Evolutionary conservation across 1,140 invertebrate genomes (phyloP), one percentile per base, ranked within the genome.

Genomic region (Drosophila insularis): DNA sequence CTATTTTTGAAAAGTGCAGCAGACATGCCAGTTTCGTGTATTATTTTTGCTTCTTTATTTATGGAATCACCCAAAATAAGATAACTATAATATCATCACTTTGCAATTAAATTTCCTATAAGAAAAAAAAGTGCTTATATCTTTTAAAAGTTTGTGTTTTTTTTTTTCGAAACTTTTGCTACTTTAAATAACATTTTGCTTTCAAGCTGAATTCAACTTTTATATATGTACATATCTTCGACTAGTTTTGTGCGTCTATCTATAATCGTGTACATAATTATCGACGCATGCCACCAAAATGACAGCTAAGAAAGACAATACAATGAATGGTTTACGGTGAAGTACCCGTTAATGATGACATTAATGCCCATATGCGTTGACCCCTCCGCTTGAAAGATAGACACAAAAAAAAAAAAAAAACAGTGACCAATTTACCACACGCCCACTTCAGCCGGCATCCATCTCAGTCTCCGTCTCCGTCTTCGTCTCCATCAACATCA

Each of bases 261-360:
- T 19, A 17, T 14, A 14, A 8, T 17, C 43, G 43, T 27, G 32
- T 50, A 11, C 17, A 50, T 50, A 50, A 50, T 50, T 50, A 50
- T 50, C 17, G 43, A 50, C 43, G 43, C 43, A 61, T 58, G 55
- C 55, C 11, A 27, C 35, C 31, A 11, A 32, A 58, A 8, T 58
- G 31, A 58, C 55, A 58, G 55, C 31, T 61, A 21, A 32, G 35
- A 39, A 50, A 50, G 46, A 50, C 17, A 50, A 50, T 50, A 21
- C 40, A 63, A 60, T 37, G 13, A n/a, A 56, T 74, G 63, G 66
- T 67, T 54, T 59, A 74, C 54, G 63, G 54, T 37, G 37, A 63
- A 63, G 63, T 67, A n/a, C 55, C 50, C 53, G 56, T 66, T 76
- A 69, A 84, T 82, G 55, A 78, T 78, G 61, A 78, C 70, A 76